phyloP scores from a whole-genome alignment of 2,797 vertebrate species.

The Scarus forsteni region DNA sequence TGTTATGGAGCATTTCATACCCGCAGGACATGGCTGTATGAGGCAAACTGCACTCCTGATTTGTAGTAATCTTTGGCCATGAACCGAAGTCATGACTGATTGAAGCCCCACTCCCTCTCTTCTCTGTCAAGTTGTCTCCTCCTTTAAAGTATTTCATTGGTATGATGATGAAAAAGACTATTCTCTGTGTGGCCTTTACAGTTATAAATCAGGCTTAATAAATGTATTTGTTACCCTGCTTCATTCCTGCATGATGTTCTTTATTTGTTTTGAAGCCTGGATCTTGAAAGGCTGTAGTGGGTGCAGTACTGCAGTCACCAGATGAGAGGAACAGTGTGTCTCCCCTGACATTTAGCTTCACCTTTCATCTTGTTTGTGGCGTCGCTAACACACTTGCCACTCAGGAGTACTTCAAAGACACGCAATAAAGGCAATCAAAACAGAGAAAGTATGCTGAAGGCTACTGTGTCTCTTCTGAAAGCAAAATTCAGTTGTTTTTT shows the following conservation, averaged over 20 bases:
- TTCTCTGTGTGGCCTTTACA: not conserved
- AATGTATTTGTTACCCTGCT: not conserved
- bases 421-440: slow-evolving; percentile 16
- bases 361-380: slow-evolving; percentile 70
- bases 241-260: not conserved
- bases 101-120: not conserved
- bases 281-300: slow-evolving; percentile 22
- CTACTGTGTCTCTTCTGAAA: not conserved
- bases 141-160: slow-evolving; percentile 4
- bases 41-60: not conserved
- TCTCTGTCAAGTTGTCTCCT: not conserved
- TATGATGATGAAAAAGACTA: not conserved
- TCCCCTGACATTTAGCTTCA: slow-evolving; percentile 75
- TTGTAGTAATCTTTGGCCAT: not conserved
- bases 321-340: slow-evolving; percentile 66
- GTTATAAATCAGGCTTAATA: slow-evolving; percentile 1
- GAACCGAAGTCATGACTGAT: slow-evolving; percentile 13
- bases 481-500: not conserved
- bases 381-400: slow-evolving; percentile 55
- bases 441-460: slow-evolving; percentile 5
- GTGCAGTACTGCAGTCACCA: slow-evolving; percentile 13
- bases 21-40: not conserved
- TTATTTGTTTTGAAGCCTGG: slow-evolving; percentile 25
- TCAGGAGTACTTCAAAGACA: slow-evolving; percentile 69
- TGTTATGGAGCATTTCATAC: not conserved